Percentiles rank a stretch among this genome's conserved stretches.
These are phyloP conservation scores for Todiramphus saurophagus DNA, from an alignment of 2,113 vertebrate genomes.

Conservation along the genomic window DNA sequence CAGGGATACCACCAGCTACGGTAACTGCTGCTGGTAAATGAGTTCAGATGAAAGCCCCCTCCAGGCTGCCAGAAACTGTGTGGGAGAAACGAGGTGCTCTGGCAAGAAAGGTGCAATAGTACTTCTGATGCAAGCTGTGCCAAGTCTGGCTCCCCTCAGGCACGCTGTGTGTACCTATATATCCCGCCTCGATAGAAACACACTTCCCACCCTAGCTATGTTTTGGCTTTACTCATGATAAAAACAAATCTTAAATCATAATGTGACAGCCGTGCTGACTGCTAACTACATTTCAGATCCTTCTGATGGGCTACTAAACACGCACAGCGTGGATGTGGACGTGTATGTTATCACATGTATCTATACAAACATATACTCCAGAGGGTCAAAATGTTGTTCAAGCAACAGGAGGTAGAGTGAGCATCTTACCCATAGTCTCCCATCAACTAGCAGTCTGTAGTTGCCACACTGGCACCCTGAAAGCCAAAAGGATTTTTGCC, in stretches of 20 bases:
- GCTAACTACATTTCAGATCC: background rate
- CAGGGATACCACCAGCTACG: background rate
- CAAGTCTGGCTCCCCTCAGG: background rate
- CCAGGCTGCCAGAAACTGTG: background rate
- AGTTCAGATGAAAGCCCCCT: background rate
- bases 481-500: background rate
- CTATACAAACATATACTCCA: accelerated
- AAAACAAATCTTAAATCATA: background rate
- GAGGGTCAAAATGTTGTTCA: background rate
- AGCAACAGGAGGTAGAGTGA: background rate
- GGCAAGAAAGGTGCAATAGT: background rate
- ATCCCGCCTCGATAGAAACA: background rate
- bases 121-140: background rate
- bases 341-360: accelerated
- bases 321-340: background rate
- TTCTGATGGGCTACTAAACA: background rate
- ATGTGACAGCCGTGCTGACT: background rate
- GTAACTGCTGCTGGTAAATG: background rate
- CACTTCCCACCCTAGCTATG: background rate
- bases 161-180: accelerated
- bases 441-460: accelerated
- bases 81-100: background rate
- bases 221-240: background rate
- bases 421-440: background rate
- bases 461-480: background rate